These are phyloP conservation scores for Cydia splendana DNA, from an alignment of 1,140 invertebrate genomes.

Conservation along the genomic window DNA sequence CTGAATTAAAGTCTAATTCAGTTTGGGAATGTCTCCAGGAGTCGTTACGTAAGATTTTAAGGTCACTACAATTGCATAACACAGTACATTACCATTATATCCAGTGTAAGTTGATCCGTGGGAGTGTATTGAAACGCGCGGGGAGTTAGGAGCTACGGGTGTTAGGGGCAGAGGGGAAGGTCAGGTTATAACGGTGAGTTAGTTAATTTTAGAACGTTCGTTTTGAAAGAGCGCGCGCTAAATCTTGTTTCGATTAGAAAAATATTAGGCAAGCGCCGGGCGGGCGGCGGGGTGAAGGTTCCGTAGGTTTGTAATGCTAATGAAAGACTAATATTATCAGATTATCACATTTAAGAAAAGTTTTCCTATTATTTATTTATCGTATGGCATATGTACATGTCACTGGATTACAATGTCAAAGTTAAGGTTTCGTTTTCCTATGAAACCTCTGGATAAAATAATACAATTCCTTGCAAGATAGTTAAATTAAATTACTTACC, in stretches of 20 bases:
- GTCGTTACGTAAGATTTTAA: conserved; percentile 46
- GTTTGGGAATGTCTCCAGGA: conserved; percentile 30
- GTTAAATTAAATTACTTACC: too few species aligned
- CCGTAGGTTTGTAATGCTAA: neutral
- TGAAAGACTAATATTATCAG: neutral
- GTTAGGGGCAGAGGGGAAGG: conserved; percentile 17
- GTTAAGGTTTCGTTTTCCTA: too few species aligned
- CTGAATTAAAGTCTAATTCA: conserved; percentile 19
- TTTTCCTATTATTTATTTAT: too few species aligned
- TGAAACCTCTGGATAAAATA: too few species aligned
- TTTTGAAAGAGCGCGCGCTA: conserved; percentile 43
- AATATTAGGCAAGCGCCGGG: conserved; percentile 18
- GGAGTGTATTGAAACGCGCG: conserved; percentile 28
- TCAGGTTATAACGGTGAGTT: conserved; percentile 38
- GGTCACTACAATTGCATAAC: conserved; percentile 46
- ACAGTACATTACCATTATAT: conserved; percentile 12
- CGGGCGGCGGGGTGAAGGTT: neutral
- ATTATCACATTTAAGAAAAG: too few species aligned
- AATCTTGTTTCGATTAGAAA: conserved; percentile 34
- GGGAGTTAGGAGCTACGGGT: neutral
- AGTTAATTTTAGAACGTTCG: conserved; percentile 51
- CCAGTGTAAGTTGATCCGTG: conserved; percentile 36
- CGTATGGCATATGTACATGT: too few species aligned
- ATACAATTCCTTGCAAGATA: too few species aligned
- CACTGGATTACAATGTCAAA: too few species aligned